Percentiles rank a stretch among this genome's conserved stretches.
Evolutionary conservation across 2,113 vertebrate genomes (phyloP).

Genomic region (Azemiops feae): DNA sequence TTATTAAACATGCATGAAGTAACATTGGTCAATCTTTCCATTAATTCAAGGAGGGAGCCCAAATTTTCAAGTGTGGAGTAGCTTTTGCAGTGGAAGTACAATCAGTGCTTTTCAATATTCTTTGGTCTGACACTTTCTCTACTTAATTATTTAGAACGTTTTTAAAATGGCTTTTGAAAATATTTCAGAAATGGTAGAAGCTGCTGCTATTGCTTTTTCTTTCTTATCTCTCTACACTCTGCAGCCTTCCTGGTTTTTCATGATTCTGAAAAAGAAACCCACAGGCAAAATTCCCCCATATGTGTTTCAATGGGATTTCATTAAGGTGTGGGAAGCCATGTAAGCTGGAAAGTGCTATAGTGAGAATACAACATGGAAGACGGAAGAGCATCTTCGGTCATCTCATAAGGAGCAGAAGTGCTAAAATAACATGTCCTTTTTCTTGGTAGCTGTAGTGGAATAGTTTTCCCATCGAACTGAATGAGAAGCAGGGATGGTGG

Average conservation of each 20-base stretch:
- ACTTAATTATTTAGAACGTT: neutral
- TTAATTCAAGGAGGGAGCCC: neutral
- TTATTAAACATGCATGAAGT: neutral
- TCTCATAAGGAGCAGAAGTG: neutral
- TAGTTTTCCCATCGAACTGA: neutral
- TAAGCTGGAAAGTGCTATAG: neutral
- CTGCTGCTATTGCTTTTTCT: neutral
- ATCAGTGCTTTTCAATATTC: neutral
- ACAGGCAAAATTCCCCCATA: neutral
- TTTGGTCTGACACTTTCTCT: neutral
- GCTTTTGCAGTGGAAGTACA: neutral
- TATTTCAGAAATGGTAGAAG: neutral
- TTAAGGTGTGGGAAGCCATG: neutral
- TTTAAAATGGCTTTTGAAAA: neutral
- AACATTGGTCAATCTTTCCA: neutral
- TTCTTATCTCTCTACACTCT: neutral
- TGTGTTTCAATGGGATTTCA: neutral
- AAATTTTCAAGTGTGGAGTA: neutral
- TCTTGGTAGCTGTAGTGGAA: neutral
- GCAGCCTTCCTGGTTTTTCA: neutral
- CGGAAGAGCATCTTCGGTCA: neutral
- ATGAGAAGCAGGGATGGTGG: neutral
- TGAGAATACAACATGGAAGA: neutral
- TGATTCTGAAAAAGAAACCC: neutral
- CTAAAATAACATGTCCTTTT: neutral